Base-by-base conservation (phyloP, 1,140 invertebrate genomes). In the Plodia interpunctella region DNA sequence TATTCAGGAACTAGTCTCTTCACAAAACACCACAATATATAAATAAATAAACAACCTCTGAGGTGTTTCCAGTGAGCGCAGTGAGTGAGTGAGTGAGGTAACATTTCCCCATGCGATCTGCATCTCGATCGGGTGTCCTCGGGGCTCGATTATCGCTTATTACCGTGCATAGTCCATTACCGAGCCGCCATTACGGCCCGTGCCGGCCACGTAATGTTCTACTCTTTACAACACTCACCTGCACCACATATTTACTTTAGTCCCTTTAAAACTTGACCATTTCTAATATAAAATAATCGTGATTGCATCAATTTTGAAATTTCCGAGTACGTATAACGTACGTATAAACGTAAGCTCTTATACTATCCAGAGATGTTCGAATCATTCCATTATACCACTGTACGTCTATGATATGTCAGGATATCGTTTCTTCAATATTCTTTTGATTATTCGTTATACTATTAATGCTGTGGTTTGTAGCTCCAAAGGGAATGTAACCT, bases 121-220 rank as follows among this genome's bases (percentile, higher is more conserved):
- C 30, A 32, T 32, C 21, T 13, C 38, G 38, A 44, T 44, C 38
- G 51, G 49, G 55, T 38, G 69, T 72, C 74, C 74, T 62, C 68
- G 21, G 67, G 73, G 73, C 66, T 44, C 59, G 67, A 70, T 74
- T 74, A 76, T 68, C 66, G 69, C 62, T 74, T 70, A 78, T 78
- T 78, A 68, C 66, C 61, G 60, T 70, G 62, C 66, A 69, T 72
- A 67, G 59, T 72, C 54, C 55, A 70, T 72, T 69, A 69, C 68
- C 13, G 57, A 51, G 38, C 59, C 51, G 55, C 38, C 38, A 70
- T 68, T 68, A 68, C 58, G 59, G 55, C 51, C 20, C 57, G 30
- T 57, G 59, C 57, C 55, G 61, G 21, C 55, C 52, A 59, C 59
- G 60, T 65, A 15, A 44, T 44, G 6, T 44, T n/a, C 38, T n/a